Base-by-base conservation (phyloP, 2,113 vertebrate genomes). In the Marmota flaviventris region DNA sequence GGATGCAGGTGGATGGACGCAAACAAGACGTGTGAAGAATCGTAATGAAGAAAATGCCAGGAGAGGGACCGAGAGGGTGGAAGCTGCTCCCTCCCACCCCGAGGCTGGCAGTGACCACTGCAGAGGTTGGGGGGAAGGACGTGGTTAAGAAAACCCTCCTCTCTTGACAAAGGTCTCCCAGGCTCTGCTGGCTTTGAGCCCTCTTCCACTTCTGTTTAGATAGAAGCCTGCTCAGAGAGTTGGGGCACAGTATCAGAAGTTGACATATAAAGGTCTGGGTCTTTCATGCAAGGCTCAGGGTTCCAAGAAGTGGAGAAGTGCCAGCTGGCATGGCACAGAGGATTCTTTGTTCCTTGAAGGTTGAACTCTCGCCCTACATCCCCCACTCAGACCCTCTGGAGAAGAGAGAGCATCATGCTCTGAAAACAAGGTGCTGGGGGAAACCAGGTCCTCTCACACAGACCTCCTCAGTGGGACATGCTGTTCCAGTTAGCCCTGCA, bases 211-310 rank as follows among this genome's bases (percentile, higher is more conserved):
- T 65, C 58, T n/a, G 12, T 63, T 95, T 22, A 88, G 70, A 92
- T 81, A 61, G 63, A 63, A 93, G 72, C 20, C 73, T 53, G 45
- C 61, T 96, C 93, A 34, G 5, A 73, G 77, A 89, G 76, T 48
- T 56, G 39, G 65, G 58, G 67, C 51, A n/a, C 0, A 0, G 58
- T 32, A 61, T 77, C 9, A 77, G 83, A n/a, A 34, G 20, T 39
- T 86, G 69, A 91, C 48, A 67, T 42, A 83, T 24, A 48, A 70
- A 97, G 42, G 53, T 63, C 18, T 96, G 85, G 45, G 53, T 63
- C 67, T 93, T 78, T 93, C 82, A 16, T 20, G 39, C 61, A 20
- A 37, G 48, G 27, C 67, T 58, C 39, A 53, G 37, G 8, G 24
- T 78, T 89, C 76, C 67, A 69, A 53, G 45, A 77, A 25, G 1